Conservation (phyloP, 2,113 vertebrate genomes). For the Herpetotheres cachinnans region DNA sequence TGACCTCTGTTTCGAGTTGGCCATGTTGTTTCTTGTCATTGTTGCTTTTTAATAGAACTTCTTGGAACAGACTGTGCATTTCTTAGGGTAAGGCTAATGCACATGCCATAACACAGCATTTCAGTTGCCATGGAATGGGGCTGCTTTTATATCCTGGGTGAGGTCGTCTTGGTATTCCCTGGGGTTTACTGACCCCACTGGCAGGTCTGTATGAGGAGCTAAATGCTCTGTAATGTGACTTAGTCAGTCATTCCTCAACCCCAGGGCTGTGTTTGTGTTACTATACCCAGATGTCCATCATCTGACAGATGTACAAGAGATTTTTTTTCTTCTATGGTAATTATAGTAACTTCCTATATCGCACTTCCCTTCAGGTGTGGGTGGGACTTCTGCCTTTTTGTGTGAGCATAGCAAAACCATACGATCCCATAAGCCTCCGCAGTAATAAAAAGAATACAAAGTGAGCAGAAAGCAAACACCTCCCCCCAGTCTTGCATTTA, state of each 20-base stretch:
- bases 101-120: not conserved
- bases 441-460: not conserved
- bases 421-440: not conserved
- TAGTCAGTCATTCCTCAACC: not conserved
- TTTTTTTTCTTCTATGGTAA: not conserved
- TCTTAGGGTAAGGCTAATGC: not conserved
- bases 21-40: accelerated
- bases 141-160: not conserved
- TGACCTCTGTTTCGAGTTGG: not conserved
- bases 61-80: not conserved
- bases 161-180: not conserved
- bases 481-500: not conserved
- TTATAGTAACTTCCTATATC: not conserved
- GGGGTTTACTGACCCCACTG: not conserved
- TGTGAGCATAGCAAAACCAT: accelerated
- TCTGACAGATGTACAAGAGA: not conserved
- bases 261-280: not conserved
- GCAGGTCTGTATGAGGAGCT: not conserved
- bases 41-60: not conserved
- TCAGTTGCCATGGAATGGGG: not conserved
- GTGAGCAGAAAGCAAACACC: not conserved
- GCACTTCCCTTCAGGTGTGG: not conserved
- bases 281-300: not conserved
- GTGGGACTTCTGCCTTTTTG: not conserved
- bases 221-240: not conserved